Evolutionary conservation across 2,797 vertebrate species (phyloP), one percentile per base, ranked within the genome.

Genomic region (Liparis tanakae): DNA sequence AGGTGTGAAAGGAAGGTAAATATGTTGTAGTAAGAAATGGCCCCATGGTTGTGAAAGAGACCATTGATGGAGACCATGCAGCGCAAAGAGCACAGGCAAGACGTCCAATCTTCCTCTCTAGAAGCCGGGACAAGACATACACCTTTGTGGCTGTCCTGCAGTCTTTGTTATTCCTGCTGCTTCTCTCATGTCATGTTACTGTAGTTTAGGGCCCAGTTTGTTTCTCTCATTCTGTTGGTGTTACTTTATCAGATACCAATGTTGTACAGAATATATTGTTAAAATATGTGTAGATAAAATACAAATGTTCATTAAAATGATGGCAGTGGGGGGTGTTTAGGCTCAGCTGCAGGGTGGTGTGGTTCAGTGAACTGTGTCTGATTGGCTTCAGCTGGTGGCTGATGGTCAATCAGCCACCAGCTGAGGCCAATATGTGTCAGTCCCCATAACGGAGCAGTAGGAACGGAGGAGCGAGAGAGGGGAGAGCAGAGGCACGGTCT

Each of bases 41-140:
- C 15, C 6, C 50, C 30, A 1, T 37, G 44, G 67, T 46, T 67
- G 18, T 64, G 13, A 66, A 58, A 71, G 10, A 61, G 33, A 30
- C 67, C 73, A 73, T 12, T 43, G 55, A 51, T 10, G 33, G 69
- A 36, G 46, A 44, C 34, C 60, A 37, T 64, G 25, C 43, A 64
- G 25, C 67, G 50, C 37, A 79, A 78, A 76, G 43, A 30, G 1
- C 44, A 6, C 9, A 13, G 25, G 17, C 60, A 18, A 36, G 55
- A 60, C 56, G 44, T 76, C 46, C 37, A 66, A 36, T 69, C 51
- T 59, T 70, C 39, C 54, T 74, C n/a, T 56, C 58, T 53, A 59
- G 25, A 63, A 67, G 61, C 48, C 61, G 25, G 70, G 54, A 63
- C 13, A 5, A 73, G 58, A 70, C n/a, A 56, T 63, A 10, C 41